Evolutionary conservation across 1,140 invertebrate species (phyloP).

Genomic region (Cotesia typhae): DNA sequence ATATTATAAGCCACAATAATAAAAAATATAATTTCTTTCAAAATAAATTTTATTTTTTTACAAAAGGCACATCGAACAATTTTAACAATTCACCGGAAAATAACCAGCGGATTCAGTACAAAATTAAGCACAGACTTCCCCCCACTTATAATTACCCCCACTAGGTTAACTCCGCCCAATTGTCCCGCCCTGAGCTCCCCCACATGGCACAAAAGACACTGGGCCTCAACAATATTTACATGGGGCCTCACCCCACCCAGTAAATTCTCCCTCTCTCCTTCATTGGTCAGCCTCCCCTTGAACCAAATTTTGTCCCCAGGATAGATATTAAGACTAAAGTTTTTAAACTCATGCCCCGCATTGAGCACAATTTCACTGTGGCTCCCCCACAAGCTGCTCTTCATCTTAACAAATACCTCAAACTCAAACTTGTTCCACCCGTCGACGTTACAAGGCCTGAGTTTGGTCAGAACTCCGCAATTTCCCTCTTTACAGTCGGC

Average conservation of each 20-base stretch:
- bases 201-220: conserved; percentile 74
- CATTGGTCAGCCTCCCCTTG: conserved; percentile 68
- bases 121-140: conserved; percentile 79
- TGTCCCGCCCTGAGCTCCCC: conserved; percentile 64
- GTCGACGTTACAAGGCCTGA: conserved; percentile 73
- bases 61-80: neutral
- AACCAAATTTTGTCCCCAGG: conserved; percentile 78
- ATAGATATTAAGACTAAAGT: conserved; percentile 74
- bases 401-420: conserved; percentile 76
- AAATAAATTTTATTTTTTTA: too few relatives aligned
- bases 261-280: conserved; percentile 58
- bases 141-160: conserved; percentile 71
- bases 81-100: conserved; percentile 71
- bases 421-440: conserved; percentile 77
- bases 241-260: conserved; percentile 69
- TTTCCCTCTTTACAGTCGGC: conserved; percentile 66
- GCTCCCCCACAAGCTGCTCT: conserved; percentile 72
- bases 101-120: conserved; percentile 77
- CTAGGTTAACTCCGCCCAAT: conserved; percentile 54
- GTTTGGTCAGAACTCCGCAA: conserved; percentile 67
- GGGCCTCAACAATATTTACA: conserved; percentile 72
- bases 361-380: conserved; percentile 70
- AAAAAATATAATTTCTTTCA: too few relatives aligned
- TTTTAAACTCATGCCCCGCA: conserved; percentile 73
- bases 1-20: too few relatives aligned